Evolutionary conservation across 2,113 vertebrate species (phyloP).

Genomic region (Phoenicopterus ruber): DNA sequence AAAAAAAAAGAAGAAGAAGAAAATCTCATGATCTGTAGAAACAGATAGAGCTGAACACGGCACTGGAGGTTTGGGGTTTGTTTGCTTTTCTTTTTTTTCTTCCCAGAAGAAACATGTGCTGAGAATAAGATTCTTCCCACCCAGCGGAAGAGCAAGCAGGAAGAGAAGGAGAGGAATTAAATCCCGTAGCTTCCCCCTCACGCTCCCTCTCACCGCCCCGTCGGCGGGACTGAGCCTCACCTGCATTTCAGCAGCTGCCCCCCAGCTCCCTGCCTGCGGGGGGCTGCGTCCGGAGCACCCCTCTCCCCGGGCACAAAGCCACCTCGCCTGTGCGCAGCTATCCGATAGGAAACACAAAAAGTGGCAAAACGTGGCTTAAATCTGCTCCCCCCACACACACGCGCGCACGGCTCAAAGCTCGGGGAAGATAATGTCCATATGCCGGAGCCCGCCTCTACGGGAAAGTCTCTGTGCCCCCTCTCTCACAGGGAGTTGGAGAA

Average conservation of each 20-base stretch:
- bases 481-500: background rate
- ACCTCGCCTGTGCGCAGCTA: background rate
- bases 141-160: background rate
- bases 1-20: background rate
- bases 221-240: background rate
- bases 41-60: background rate
- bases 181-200: rapidly evolving
- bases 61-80: background rate
- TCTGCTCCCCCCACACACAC: background rate
- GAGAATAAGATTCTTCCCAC: background rate
- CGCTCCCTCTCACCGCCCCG: rapidly evolving
- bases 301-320: background rate
- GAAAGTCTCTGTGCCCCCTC: background rate
- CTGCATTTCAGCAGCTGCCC: background rate
- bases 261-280: background rate
- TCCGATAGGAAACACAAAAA: background rate
- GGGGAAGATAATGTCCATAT: background rate
- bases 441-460: background rate
- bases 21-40: background rate
- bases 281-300: background rate
- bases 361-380: background rate
- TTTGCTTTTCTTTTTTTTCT: background rate
- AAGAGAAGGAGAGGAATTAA: background rate
- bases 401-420: background rate
- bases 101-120: background rate